phyloP scores from a whole-genome alignment of 2,113 vertebrate genomes.

The Podiceps cristatus region DNA sequence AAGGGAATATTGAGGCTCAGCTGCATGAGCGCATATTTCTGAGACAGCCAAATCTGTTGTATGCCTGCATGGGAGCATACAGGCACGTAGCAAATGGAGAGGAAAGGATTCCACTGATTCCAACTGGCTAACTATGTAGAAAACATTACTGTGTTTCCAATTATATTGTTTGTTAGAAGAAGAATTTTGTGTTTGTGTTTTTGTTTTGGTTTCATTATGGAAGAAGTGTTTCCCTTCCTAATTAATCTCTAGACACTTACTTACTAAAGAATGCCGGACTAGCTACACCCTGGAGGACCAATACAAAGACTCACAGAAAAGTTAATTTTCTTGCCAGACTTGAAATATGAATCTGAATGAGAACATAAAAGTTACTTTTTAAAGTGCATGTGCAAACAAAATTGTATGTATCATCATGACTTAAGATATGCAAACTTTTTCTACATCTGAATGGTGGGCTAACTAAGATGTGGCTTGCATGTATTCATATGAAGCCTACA shows the following conservation, averaged over 20 bases:
- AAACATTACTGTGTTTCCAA: not conserved
- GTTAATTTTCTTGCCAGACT: not conserved
- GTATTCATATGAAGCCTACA: not conserved
- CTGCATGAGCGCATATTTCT: not conserved
- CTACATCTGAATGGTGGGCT: rapidly evolving
- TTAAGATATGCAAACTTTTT: not conserved
- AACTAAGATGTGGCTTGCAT: not conserved
- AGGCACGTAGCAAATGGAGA: not conserved
- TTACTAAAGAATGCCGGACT: not conserved
- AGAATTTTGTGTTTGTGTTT: not conserved
- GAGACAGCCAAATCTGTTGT: not conserved
- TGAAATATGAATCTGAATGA: not conserved
- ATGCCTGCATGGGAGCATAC: not conserved
- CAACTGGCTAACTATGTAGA: not conserved
- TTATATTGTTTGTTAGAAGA: not conserved
- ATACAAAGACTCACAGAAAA: not conserved
- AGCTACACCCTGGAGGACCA: not conserved
- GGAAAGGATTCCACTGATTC: not conserved
- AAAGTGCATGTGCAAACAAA: not conserved
- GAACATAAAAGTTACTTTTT: not conserved
- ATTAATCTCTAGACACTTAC: slow-evolving; percentile 11
- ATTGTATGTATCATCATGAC: not conserved
- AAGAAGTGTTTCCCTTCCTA: not conserved
- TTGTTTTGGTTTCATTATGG: not conserved
- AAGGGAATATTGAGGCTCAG: not conserved